Percentiles rank a stretch among this genome's conserved stretches.
Conservation (phyloP, 2,113 vertebrate species). For the Anarhynchus alexandrinus region DNA sequence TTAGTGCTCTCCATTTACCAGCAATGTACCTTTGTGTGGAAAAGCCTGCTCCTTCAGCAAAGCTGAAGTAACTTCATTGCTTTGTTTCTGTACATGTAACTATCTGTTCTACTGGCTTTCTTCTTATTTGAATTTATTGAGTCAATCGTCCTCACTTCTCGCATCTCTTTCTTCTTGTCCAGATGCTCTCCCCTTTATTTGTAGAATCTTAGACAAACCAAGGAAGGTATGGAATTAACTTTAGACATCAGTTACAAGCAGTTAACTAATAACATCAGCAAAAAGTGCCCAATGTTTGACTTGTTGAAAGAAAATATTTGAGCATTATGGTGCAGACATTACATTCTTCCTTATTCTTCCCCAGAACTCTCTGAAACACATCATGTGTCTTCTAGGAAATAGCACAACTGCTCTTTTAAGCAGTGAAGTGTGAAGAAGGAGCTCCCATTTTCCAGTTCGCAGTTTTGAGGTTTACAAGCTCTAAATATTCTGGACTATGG, state of each 20-base stretch:
- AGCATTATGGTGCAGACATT: background rate
- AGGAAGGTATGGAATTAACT: background rate
- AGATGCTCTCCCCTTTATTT: background rate
- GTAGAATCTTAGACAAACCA: background rate
- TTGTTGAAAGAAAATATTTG: background rate
- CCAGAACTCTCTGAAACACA: background rate
- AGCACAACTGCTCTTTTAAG: background rate
- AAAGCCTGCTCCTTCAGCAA: background rate
- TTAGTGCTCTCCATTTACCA: background rate
- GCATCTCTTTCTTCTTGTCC: background rate
- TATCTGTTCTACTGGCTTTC: background rate
- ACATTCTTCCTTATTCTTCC: background rate
- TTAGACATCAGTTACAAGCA: background rate
- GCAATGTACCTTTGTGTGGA: background rate
- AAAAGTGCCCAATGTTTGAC: background rate
- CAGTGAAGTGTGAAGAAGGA: background rate
- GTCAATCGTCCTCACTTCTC: background rate
- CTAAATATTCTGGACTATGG: background rate
- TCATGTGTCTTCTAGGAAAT: background rate
- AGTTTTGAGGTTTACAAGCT: background rate
- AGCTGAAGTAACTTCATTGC: background rate
- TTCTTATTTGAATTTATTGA: background rate
- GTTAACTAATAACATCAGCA: background rate
- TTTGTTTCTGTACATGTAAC: background rate
- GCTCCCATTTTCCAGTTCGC: background rate